Conservation (phyloP, 2,797 vertebrate genomes). For the Oophaga sylvatica region DNA sequence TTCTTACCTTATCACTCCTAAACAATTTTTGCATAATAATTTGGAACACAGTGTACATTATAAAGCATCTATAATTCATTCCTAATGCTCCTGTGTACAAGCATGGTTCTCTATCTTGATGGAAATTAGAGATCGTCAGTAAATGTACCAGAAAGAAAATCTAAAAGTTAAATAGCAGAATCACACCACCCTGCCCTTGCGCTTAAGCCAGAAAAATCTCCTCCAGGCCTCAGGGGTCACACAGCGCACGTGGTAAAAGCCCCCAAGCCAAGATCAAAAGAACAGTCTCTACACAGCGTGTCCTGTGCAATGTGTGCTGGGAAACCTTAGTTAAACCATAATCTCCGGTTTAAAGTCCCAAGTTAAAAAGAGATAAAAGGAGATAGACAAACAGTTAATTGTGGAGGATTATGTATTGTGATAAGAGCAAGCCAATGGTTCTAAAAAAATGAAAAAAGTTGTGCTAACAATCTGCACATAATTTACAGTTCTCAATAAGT, state of each 20-base stretch:
- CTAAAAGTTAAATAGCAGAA: background rate
- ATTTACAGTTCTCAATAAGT: background rate
- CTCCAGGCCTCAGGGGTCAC: constrained; percentile 12
- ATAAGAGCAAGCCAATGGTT: constrained; percentile 47
- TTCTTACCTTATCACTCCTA: no score
- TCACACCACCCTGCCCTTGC: background rate
- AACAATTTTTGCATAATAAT: no score
- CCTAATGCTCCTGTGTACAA: background rate
- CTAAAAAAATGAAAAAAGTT: constrained; percentile 16
- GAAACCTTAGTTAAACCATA: constrained; percentile 56
- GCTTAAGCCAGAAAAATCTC: constrained; percentile 7
- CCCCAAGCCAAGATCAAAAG: constrained; percentile 32
- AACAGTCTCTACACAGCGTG: constrained; percentile 13
- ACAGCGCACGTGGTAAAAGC: constrained; percentile 28
- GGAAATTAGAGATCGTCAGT: background rate
- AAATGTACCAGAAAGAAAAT: background rate
- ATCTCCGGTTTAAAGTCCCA: constrained; percentile 60
- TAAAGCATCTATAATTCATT: background rate
- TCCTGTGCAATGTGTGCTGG: constrained; percentile 36
- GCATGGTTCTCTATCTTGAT: background rate
- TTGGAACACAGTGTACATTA: background rate
- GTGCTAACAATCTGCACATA: background rate
- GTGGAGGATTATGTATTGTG: constrained; percentile 46
- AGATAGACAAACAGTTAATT: constrained; percentile 57
- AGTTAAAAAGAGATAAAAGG: constrained; percentile 52